Evolutionary conservation across 2,797 vertebrate genomes (phyloP).

Genomic region (Karalla daura): DNA sequence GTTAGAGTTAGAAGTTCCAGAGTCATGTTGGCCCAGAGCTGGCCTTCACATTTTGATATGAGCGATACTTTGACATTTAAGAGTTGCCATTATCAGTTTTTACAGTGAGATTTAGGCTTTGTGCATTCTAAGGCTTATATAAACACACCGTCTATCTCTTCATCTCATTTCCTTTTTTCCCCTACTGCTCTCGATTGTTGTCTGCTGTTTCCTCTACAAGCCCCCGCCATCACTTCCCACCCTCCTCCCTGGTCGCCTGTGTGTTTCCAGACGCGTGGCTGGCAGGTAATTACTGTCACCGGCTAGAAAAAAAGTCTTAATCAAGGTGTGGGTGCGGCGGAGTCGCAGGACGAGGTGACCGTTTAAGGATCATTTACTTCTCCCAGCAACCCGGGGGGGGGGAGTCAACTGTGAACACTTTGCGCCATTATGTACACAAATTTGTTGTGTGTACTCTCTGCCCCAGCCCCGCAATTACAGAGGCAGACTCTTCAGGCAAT

Average conservation of each 20-base stretch:
- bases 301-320: slow-evolving; percentile 72
- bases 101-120: no score
- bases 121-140: no score
- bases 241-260: slow-evolving; percentile 18
- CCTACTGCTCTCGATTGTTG: background rate
- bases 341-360: slow-evolving; percentile 38
- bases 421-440: slow-evolving; percentile 4
- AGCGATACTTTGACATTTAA: no score
- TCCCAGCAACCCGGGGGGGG: background rate
- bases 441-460: background rate
- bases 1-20: no score
- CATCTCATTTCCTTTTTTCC: background rate
- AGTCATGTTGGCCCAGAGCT: no score
- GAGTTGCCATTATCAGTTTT: no score
- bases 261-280: slow-evolving; percentile 41
- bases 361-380: slow-evolving; percentile 57
- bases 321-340: slow-evolving; percentile 56
- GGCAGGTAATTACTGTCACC: slow-evolving; percentile 69
- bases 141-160: no score
- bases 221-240: background rate
- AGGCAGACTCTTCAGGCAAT: slow-evolving; percentile 68
- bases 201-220: background rate
- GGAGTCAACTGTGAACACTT: slow-evolving; percentile 7
- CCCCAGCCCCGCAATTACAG: slow-evolving; percentile 72
- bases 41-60: no score